phyloP scores from a whole-genome alignment of 1,140 invertebrate species.

The Zaprionus kolodkinae region DNA sequence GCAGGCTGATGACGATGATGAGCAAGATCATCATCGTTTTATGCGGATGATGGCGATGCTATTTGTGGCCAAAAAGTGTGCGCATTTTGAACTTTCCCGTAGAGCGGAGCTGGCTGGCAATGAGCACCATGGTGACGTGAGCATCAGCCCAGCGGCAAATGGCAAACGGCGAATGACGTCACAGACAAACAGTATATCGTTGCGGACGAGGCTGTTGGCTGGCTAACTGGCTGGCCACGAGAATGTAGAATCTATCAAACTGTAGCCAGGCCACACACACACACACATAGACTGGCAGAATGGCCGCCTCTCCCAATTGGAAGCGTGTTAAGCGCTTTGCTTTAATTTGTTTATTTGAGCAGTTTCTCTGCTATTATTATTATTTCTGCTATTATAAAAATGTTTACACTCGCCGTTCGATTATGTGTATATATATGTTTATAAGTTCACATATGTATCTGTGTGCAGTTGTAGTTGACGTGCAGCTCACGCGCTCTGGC shows the following conservation, averaged over 20 bases:
- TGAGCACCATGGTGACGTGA: slow-evolving; percentile 57
- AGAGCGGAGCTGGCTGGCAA: slow-evolving; percentile 19
- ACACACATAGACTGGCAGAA: not conserved
- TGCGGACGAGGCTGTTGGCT: not conserved
- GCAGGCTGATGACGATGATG: slow-evolving; percentile 8
- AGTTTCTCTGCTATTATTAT: slow-evolving; percentile 62
- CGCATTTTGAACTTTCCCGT: slow-evolving; percentile 69
- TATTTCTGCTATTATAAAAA: slow-evolving; percentile 58
- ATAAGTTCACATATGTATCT: not conserved
- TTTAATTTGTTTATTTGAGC: slow-evolving; percentile 72
- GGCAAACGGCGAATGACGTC: slow-evolving; percentile 2
- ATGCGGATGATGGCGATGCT: slow-evolving; percentile 37
- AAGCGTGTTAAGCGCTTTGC: slow-evolving; percentile 70
- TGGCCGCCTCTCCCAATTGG: slow-evolving; percentile 68
- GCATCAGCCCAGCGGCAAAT: not conserved
- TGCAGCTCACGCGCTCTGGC: slow-evolving; percentile 18
- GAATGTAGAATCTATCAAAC: slow-evolving; percentile 41
- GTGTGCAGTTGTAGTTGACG: slow-evolving; percentile 4
- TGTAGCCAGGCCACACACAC: slow-evolving; percentile 14
- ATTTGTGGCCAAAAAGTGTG: slow-evolving; percentile 74
- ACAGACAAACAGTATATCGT: not conserved
- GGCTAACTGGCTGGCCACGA: not conserved
- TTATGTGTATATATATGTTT: not conserved
- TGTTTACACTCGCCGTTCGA: slow-evolving; percentile 44
- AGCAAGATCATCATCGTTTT: slow-evolving; percentile 19